A percentile compares a stretch with the other conserved stretches of the same genome.
Evolutionary conservation across 2,113 vertebrate species (phyloP).

Genomic region (Triplophysa dalaica): DNA sequence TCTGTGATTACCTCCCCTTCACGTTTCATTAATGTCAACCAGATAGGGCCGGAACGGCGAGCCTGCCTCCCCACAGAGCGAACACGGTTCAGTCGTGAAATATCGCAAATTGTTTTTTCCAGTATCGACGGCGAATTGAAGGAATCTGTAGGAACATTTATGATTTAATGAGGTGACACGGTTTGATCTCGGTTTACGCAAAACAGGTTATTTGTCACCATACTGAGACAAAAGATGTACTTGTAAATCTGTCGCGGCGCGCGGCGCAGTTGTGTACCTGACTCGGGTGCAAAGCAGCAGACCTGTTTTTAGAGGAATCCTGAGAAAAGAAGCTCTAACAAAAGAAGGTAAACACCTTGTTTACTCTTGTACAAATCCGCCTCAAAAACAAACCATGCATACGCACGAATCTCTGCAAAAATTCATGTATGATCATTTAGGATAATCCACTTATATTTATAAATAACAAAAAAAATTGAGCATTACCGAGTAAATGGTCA

Average conservation of each 20-base stretch:
- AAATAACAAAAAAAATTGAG: too few relatives aligned
- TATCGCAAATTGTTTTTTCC: neutral
- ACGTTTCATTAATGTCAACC: constrained; percentile 72
- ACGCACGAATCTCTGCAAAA: too few relatives aligned
- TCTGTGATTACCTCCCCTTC: constrained; percentile 71
- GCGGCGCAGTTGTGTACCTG: constrained; percentile 10
- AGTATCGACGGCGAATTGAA: neutral
- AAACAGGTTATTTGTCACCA: constrained; percentile 44
- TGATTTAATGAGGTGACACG: constrained; percentile 38
- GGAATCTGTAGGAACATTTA: constrained; percentile 34
- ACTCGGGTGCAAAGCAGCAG: constrained; percentile 36
- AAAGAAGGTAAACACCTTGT: constrained; percentile 46
- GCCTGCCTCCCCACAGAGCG: constrained; percentile 15
- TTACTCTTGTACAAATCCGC: constrained; percentile 59
- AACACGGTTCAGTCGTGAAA: neutral
- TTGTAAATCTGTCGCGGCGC: constrained; percentile 34
- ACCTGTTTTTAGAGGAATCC: neutral
- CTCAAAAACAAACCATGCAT: too few relatives aligned
- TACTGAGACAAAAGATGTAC: constrained; percentile 31
- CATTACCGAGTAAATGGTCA: too few relatives aligned
- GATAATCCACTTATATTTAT: too few relatives aligned
- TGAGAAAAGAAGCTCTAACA: neutral
- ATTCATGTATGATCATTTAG: too few relatives aligned
- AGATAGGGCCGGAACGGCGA: constrained; percentile 49
- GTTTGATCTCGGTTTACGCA: constrained; percentile 8